phyloP scores from a whole-genome alignment of 2,888 invertebrate species.

The Trisateles emortualis region DNA sequence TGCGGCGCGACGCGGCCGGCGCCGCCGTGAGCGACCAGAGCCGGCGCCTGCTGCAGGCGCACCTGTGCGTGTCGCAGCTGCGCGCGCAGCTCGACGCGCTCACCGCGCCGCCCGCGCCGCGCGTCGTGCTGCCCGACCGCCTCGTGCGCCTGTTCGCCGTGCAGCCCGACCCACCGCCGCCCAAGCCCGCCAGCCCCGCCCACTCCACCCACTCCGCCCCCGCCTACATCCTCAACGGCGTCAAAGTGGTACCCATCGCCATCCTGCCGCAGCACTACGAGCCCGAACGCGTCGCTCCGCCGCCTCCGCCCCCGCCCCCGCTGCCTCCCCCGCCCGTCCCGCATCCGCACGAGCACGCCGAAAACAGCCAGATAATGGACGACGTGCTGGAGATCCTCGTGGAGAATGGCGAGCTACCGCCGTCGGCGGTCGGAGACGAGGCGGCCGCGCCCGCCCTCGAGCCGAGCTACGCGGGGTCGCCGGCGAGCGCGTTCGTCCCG shows the following conservation, averaged over 20 bases:
- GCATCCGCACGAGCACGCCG: constrained; percentile 63
- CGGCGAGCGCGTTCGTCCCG: constrained; percentile 64
- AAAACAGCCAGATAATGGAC: constrained; percentile 93
- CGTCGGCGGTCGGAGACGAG: constrained; percentile 92
- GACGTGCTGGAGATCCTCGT: constrained; percentile 98
- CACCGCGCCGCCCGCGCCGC: constrained; percentile 69
- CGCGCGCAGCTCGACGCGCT: constrained; percentile 89
- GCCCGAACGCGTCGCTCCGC: constrained; percentile 68
- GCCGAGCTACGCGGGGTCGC: constrained; percentile 54
- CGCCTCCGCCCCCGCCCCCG: constrained; percentile 71
- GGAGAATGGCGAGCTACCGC: constrained; percentile 96
- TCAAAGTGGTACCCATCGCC: constrained; percentile 83
- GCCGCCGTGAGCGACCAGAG: constrained; percentile 80
- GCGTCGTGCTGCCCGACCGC: constrained; percentile 71
- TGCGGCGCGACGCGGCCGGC: constrained; percentile 87
- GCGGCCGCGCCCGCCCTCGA: constrained; percentile 80
- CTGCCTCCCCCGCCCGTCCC: constrained; percentile 67
- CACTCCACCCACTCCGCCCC: constrained; percentile 68
- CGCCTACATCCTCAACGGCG: constrained; percentile 89
- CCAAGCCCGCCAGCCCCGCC: constrained; percentile 45
- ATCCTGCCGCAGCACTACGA: constrained; percentile 81
- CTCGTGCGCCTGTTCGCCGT: constrained; percentile 71
- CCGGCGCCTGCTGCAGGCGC: constrained; percentile 88
- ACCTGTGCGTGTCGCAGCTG: constrained; percentile 78
- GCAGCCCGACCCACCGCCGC: constrained; percentile 71